These are phyloP conservation scores for Troides aeacus DNA, from an alignment of 2,888 invertebrate species.

Conservation along the genomic window DNA sequence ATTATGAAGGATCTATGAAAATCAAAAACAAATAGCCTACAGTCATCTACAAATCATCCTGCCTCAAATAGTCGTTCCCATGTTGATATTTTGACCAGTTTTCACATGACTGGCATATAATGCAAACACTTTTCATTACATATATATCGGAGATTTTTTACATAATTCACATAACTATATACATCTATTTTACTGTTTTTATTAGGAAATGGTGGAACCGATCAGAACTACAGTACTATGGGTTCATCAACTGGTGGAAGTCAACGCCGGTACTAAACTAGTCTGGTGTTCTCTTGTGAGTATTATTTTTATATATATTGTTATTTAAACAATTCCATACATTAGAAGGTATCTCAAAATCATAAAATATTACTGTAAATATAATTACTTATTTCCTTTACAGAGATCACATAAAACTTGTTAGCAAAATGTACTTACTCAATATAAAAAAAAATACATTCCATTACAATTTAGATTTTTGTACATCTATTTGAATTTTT, in stretches of 20 bases:
- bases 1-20: no score
- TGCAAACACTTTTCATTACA: no score
- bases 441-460: neutral
- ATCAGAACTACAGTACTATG: slow-evolving; percentile 31
- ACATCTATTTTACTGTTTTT: neutral
- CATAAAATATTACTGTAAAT: neutral
- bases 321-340: neutral
- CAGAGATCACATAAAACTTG: neutral
- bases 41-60: no score
- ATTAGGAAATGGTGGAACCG: slow-evolving; percentile 32
- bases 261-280: slow-evolving; percentile 58
- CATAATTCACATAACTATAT: no score
- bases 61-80: no score
- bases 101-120: no score
- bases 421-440: neutral
- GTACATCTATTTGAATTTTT: no score
- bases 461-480: neutral
- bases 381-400: neutral
- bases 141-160: no score
- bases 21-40: no score
- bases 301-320: slow-evolving; percentile 36
- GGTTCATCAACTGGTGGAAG: slow-evolving; percentile 38
- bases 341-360: neutral
- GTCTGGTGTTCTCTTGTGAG: slow-evolving; percentile 58
- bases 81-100: no score